Conservation (phyloP, 2,888 invertebrate species). For the Scelioninae gen. 2 region DNA sequence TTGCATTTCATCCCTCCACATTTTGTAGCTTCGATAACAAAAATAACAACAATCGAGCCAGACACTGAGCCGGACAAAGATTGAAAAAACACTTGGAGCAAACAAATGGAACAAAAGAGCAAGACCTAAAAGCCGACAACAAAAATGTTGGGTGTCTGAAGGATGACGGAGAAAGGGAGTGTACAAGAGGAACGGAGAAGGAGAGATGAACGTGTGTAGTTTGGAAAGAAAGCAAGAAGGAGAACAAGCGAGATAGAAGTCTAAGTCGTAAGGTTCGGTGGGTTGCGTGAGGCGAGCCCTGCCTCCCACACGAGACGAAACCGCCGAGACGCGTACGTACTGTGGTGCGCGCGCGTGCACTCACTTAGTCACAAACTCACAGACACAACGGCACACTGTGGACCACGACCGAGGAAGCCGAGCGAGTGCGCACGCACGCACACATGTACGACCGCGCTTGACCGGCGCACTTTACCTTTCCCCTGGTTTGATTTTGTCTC, state of each 20-base stretch:
- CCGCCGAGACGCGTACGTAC: slow-evolving; percentile 30
- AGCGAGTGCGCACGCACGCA: slow-evolving; percentile 54
- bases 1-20: background rate
- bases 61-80: background rate
- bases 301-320: slow-evolving; percentile 54
- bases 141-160: slow-evolving; percentile 11
- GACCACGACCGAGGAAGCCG: slow-evolving; percentile 40
- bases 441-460: slow-evolving; percentile 56
- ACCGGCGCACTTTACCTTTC: slow-evolving; percentile 61
- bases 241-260: slow-evolving; percentile 33
- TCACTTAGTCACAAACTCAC: slow-evolving; percentile 35
- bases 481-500: slow-evolving; percentile 45
- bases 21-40: background rate
- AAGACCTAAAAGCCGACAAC: slow-evolving; percentile 5
- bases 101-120: slow-evolving; percentile 6
- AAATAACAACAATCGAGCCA: background rate
- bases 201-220: slow-evolving; percentile 48
- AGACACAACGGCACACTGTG: slow-evolving; percentile 38
- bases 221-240: slow-evolving; percentile 49
- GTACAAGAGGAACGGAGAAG: slow-evolving; percentile 13
- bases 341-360: slow-evolving; percentile 46
- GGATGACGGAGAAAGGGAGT: slow-evolving; percentile 1
- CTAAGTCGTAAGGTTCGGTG: slow-evolving; percentile 41
- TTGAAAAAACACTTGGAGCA: slow-evolving; percentile 1
- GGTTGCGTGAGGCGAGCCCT: slow-evolving; percentile 53